A percentile compares a stretch with the other conserved stretches of the same genome.
These are phyloP conservation scores for Lycorma delicatula DNA, from an alignment of 1,140 invertebrate genomes.

Conservation along the genomic window DNA sequence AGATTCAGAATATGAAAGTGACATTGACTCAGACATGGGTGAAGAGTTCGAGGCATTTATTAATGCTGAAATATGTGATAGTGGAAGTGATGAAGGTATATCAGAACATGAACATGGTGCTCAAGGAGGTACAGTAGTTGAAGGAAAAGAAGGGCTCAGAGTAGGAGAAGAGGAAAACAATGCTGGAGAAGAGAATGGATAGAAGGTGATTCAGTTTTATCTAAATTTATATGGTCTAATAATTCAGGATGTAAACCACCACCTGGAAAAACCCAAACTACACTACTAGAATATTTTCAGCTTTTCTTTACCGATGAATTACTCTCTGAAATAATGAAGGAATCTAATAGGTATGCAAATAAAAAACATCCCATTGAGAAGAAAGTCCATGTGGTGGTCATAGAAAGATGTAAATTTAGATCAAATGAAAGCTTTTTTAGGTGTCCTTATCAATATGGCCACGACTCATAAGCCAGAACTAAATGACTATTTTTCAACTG, in stretches of 20 bases:
- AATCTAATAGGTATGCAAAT: neutral
- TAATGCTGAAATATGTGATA: neutral
- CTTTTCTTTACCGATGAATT: neutral
- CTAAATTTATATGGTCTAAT: neutral
- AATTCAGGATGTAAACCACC: too few species aligned
- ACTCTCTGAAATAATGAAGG: neutral
- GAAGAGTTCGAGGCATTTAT: neutral
- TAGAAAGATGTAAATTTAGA: neutral
- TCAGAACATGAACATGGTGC: neutral
- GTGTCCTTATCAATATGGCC: neutral
- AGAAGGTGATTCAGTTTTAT: neutral
- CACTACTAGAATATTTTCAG: neutral
- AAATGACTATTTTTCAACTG: neutral
- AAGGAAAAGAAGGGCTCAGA: neutral
- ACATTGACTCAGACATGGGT: neutral
- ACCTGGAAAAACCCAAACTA: too few species aligned
- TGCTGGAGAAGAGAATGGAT: neutral
- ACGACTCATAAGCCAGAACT: neutral
- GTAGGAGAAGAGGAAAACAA: neutral
- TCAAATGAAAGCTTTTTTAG: neutral
- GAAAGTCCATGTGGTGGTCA: neutral
- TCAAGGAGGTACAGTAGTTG: neutral
- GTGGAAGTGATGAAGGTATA: neutral
- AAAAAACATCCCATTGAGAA: neutral
- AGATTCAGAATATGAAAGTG: constrained; percentile 2